Evolutionary conservation across 2,113 vertebrate genomes (phyloP).

Genomic region (Argyrosomus japonicus): DNA sequence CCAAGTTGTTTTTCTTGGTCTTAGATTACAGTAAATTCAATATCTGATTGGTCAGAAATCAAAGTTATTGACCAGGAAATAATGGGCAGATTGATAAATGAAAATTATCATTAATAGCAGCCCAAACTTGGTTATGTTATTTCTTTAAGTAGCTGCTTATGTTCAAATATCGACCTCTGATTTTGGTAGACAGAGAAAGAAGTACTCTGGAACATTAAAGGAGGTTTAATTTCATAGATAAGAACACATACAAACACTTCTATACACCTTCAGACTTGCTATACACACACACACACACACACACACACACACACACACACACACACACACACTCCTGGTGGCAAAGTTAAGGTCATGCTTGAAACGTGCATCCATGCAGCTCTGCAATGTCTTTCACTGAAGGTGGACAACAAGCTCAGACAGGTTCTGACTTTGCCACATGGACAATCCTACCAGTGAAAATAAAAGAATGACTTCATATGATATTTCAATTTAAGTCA

Average conservation of each 20-base stretch:
- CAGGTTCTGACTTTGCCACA: slow-evolving; percentile 59
- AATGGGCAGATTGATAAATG: background rate
- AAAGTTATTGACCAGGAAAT: too few species aligned
- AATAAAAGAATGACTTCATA: slow-evolving; percentile 25
- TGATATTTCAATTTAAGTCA: slow-evolving; percentile 54
- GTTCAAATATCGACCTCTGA: background rate
- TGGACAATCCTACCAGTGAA: slow-evolving; percentile 15
- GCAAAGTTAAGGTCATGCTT: slow-evolving; percentile 31
- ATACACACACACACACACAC: background rate
- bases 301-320: too few species aligned
- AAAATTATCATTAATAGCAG: background rate
- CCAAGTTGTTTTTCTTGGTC: background rate
- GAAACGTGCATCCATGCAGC: background rate
- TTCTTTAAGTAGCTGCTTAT: background rate
- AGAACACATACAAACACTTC: background rate
- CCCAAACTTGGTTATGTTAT: background rate
- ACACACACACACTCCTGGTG: background rate
- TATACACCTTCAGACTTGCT: background rate
- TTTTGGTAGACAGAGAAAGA: too few species aligned
- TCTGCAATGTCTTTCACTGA: slow-evolving; percentile 4
- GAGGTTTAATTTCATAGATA: background rate
- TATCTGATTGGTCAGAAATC: background rate
- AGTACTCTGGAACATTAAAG: too few species aligned
- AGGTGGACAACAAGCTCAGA: slow-evolving; percentile 52
- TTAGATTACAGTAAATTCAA: background rate